Evolutionary conservation across 2,113 vertebrate species (phyloP), one percentile per base, ranked within the genome.

Genomic region (Psittacus erithacus): DNA sequence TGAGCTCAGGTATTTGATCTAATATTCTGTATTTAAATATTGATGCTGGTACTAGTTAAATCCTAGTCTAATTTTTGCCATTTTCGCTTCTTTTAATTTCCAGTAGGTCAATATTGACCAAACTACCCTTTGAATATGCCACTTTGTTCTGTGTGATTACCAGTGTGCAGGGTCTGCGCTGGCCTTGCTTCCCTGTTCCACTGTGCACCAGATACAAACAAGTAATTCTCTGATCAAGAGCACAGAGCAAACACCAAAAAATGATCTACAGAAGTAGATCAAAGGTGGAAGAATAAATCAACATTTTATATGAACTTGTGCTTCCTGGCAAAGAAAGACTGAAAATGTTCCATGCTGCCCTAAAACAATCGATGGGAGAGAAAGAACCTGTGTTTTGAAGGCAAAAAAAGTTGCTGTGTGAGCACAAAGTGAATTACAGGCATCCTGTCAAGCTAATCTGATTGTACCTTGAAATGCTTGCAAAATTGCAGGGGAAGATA

Each of bases 391-490:
- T 3, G 2, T 79, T 93, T 19, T 33, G 41, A 53, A 90, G 79
- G 82, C 39, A 75, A 68, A 63, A 33, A 46, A 47, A 70, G 28
- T 80, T 77, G 82, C 93, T 77, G 31, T 20, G 68, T 62, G 31
- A 70, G 64, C 92, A 90, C 59, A 80, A 80, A 33, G 71, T 7
- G 71, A 83, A 70, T 86, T 52, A 31, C 67, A 80, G 13, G 5
- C 25, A 49, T 47, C 5, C 24, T 33, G 7, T 47, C 7, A 23
- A 80, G 53, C 65, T 67, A 89, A 13, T 64, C 80, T 70, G 71
- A 10, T 59, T 64, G 91, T 27, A 93, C 94, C 59, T 81, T 81
- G 94, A 14, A 59, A 91, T 90, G 80, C 81, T 82, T 68, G 81
- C 78, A 79, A 33, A 39, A 39, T 81, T 20, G 44, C 86, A 65